Evolutionary conservation across 2,113 vertebrate species (phyloP).

Genomic region (Brevimyrus niger): DNA sequence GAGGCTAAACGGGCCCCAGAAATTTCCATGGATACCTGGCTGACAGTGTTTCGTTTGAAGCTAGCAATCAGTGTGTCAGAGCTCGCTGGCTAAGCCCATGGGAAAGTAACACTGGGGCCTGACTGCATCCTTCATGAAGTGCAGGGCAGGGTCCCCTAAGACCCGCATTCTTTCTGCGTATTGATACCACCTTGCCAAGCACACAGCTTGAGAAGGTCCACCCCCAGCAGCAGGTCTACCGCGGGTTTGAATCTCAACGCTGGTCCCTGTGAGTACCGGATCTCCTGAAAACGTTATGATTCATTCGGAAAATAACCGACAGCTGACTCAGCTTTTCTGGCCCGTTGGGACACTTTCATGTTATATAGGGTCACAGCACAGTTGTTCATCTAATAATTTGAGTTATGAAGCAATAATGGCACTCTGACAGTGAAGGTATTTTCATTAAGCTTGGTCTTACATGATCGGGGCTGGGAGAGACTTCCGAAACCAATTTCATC

Average conservation of each 20-base stretch:
- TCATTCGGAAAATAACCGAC: not conserved
- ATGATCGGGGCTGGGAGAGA: not conserved
- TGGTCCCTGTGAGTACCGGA: not conserved
- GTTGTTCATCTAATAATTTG: not conserved
- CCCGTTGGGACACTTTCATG: not conserved
- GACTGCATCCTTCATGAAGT: not conserved
- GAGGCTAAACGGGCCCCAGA: not conserved
- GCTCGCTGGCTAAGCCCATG: not conserved
- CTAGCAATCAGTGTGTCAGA: not conserved
- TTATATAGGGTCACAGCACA: not conserved
- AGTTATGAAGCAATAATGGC: constrained; percentile 3
- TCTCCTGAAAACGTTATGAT: not conserved
- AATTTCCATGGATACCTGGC: constrained; percentile 5
- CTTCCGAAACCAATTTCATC: not conserved
- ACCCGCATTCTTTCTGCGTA: not conserved
- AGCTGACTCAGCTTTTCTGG: not conserved
- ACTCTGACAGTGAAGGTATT: not conserved
- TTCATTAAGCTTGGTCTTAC: not conserved
- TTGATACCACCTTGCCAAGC: not conserved
- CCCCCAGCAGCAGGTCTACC: not conserved
- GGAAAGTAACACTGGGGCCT: not conserved
- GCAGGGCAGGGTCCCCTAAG: not conserved
- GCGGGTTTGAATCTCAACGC: not conserved
- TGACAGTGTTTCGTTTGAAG: not conserved
- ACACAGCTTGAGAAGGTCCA: not conserved